Conservation (phyloP, 2,113 vertebrate species). For the Xenus cinereus region DNA sequence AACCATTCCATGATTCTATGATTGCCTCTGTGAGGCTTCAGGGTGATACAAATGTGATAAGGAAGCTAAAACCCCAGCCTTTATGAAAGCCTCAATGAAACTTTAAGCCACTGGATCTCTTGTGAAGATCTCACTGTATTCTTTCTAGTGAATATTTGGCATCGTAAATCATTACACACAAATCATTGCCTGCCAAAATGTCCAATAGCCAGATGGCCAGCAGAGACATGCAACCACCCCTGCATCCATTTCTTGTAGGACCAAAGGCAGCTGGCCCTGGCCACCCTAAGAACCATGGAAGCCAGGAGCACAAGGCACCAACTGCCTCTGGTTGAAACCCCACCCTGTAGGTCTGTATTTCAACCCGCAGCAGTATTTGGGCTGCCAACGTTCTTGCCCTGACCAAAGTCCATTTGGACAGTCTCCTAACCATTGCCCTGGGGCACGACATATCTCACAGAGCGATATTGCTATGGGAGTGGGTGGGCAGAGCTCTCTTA, state of each 20-base stretch:
- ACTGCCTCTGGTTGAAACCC: background rate
- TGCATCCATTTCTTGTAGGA: background rate
- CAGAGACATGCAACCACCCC: background rate
- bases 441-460: rapidly evolving
- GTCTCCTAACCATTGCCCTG: background rate
- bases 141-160: background rate
- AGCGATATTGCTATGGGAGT: background rate
- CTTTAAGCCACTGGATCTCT: background rate
- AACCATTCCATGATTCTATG: too few species aligned
- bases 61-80: rapidly evolving
- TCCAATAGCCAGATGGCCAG: background rate
- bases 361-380: background rate
- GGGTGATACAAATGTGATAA: background rate
- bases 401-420: background rate
- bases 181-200: background rate
- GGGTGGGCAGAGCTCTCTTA: background rate
- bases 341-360: background rate
- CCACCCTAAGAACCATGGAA: background rate
- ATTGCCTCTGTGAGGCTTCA: background rate
- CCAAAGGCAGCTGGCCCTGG: background rate
- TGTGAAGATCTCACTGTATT: background rate
- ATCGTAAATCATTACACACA: background rate
- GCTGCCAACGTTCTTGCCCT: background rate
- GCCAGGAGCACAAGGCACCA: background rate
- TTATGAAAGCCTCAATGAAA: background rate